Evolutionary conservation across 2,888 invertebrate species (phyloP).

Genomic region (Aromia moschata): DNA sequence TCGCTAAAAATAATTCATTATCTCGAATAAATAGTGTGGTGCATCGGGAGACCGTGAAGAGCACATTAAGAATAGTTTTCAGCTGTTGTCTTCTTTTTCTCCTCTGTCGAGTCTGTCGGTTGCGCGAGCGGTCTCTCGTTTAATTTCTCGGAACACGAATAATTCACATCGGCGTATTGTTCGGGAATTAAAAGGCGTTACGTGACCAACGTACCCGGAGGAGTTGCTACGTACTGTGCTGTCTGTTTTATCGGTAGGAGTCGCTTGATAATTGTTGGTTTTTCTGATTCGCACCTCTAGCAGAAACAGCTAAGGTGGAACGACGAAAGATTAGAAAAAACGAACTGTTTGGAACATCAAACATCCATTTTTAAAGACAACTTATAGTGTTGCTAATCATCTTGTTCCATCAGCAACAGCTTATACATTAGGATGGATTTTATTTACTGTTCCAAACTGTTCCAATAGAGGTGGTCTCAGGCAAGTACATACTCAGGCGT

Average conservation of each 20-base stretch:
- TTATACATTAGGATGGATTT: too few relatives aligned
- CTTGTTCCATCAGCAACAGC: too few relatives aligned
- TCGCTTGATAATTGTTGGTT: background rate
- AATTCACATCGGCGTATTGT: constrained; percentile 16
- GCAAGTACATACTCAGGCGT: too few relatives aligned
- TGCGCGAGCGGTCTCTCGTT: constrained; percentile 1
- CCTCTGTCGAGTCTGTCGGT: too few relatives aligned
- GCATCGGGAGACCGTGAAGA: constrained; percentile 18
- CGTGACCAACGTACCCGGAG: background rate
- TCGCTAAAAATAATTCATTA: constrained; percentile 22
- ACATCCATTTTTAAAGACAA: too few relatives aligned
- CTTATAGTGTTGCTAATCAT: too few relatives aligned
- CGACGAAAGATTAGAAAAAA: too few relatives aligned
- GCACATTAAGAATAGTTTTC: constrained; percentile 19
- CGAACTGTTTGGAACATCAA: too few relatives aligned
- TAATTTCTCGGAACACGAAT: constrained; percentile 15
- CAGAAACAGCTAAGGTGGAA: too few relatives aligned
- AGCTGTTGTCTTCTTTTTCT: background rate
- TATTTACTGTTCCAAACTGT: too few relatives aligned
- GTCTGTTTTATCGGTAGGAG: background rate
- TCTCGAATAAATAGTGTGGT: constrained; percentile 16
- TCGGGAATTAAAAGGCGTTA: constrained; percentile 5
- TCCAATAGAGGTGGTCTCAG: too few relatives aligned
- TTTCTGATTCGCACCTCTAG: too few relatives aligned
- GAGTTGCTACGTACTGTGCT: background rate